Conservation (phyloP, 2,797 vertebrate genomes). For the Pterois miles region DNA sequence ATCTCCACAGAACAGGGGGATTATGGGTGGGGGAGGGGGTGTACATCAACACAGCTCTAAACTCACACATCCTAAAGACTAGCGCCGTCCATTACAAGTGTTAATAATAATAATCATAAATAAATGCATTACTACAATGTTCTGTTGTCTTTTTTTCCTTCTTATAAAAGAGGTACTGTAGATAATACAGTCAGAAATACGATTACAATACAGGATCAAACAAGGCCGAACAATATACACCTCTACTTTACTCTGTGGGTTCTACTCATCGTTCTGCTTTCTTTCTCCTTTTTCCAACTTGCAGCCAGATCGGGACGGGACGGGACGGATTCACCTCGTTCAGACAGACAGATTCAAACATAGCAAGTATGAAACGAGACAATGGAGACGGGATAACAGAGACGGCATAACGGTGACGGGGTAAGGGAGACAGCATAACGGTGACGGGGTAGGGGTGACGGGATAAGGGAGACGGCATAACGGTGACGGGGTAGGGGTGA, state of each 20-base stretch:
- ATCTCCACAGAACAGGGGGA: slow-evolving; percentile 48
- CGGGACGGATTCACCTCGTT: not conserved
- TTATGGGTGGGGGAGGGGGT: slow-evolving; percentile 35
- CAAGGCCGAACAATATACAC: slow-evolving; percentile 73
- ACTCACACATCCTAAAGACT: slow-evolving; percentile 81
- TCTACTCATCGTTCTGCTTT: not conserved
- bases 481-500: no score
- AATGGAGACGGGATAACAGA: no score
- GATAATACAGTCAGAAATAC: slow-evolving; percentile 76
- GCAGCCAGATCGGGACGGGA: not conserved
- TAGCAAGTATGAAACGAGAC: no score
- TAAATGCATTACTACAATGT: slow-evolving; percentile 77
- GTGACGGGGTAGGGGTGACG: no score
- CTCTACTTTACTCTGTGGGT: not conserved
- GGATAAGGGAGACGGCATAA: no score
- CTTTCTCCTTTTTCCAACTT: not conserved
- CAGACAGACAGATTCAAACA: not conserved
- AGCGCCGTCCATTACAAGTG: slow-evolving; percentile 78
- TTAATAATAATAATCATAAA: slow-evolving; percentile 77
- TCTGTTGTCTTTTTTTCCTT: slow-evolving; percentile 67
- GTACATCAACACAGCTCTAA: slow-evolving; percentile 79
- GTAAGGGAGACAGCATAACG: no score
- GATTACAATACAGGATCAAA: slow-evolving; percentile 51
- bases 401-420: no score
- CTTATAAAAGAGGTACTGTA: slow-evolving; percentile 74